Evolutionary conservation across 1,140 invertebrate genomes (phyloP).

Genomic region (Ganaspis sp.): DNA sequence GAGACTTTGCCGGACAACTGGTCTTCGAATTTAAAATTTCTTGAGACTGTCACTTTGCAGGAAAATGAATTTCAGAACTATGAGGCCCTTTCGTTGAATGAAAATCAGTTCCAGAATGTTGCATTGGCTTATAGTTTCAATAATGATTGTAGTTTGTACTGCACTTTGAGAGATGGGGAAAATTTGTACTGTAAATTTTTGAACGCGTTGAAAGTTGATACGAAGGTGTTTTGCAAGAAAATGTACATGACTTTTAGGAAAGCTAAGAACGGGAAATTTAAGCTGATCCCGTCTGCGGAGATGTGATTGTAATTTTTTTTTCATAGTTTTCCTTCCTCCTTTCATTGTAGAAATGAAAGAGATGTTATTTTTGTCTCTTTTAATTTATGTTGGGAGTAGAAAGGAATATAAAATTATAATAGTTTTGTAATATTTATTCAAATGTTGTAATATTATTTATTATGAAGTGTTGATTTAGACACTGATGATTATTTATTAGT

Average conservation of each 20-base stretch:
- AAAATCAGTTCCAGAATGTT: neutral
- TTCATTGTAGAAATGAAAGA: too few relatives aligned
- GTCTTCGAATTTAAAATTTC: neutral
- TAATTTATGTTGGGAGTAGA: too few relatives aligned
- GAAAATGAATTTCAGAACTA: neutral
- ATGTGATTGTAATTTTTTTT: neutral
- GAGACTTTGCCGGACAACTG: neutral
- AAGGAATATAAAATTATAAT: too few relatives aligned
- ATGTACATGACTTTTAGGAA: neutral
- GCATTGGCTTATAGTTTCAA: neutral
- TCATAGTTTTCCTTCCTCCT: too few relatives aligned
- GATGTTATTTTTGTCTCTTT: too few relatives aligned
- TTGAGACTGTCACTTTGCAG: neutral
- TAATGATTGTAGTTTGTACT: neutral
- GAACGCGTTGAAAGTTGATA: neutral
- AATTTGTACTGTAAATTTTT: neutral
- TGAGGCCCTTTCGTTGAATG: neutral
- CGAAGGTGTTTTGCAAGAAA: neutral
- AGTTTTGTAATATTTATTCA: too few relatives aligned
- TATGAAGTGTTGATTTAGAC: too few relatives aligned
- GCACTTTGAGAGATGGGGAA: neutral
- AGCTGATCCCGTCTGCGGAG: neutral
- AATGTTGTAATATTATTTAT: too few relatives aligned
- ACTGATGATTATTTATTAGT: too few relatives aligned
- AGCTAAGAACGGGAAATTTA: neutral